These are phyloP conservation scores for Pseudonaja textilis DNA, from an alignment of 2,113 vertebrate genomes.

Conservation along the genomic window DNA sequence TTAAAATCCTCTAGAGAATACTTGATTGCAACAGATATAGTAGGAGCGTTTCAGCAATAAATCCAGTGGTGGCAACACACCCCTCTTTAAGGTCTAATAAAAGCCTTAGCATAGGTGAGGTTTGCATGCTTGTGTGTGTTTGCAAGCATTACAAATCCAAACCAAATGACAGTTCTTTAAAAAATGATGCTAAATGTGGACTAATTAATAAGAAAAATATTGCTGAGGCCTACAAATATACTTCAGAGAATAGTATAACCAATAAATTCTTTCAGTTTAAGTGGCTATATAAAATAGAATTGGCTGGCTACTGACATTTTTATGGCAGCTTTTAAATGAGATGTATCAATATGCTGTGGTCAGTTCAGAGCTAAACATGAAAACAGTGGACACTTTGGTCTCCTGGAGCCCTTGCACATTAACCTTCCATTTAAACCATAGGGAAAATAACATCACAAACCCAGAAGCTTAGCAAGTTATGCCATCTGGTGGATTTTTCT, in stretches of 20 bases:
- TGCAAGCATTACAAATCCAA: neutral
- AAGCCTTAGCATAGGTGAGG: accelerated
- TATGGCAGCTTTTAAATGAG: conserved; percentile 29
- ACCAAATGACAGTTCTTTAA: neutral
- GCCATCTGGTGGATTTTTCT: conserved; percentile 60
- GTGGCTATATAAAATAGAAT: neutral
- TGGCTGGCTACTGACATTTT: conserved; percentile 10
- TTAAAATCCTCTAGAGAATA: neutral
- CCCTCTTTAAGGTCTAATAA: conserved; percentile 16
- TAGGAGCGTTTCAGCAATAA: conserved; percentile 1
- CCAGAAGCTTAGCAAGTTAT: conserved; percentile 45
- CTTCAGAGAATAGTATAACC: conserved; percentile 1
- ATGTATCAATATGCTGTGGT: conserved; percentile 3
- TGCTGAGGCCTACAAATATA: neutral
- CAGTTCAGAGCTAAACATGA: conserved; percentile 13
- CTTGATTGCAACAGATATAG: neutral
- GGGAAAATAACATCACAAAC: conserved; percentile 12
- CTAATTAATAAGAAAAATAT: conserved; percentile 19
- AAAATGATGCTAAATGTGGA: neutral
- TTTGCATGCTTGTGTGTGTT: neutral
- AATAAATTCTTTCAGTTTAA: neutral
- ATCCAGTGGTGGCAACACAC: neutral
- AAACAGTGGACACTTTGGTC: conserved; percentile 31
- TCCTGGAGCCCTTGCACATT: conserved; percentile 15
- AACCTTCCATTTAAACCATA: conserved; percentile 46